Conservation (phyloP, 2,888 invertebrate genomes). For the Pollenia amentaria region DNA sequence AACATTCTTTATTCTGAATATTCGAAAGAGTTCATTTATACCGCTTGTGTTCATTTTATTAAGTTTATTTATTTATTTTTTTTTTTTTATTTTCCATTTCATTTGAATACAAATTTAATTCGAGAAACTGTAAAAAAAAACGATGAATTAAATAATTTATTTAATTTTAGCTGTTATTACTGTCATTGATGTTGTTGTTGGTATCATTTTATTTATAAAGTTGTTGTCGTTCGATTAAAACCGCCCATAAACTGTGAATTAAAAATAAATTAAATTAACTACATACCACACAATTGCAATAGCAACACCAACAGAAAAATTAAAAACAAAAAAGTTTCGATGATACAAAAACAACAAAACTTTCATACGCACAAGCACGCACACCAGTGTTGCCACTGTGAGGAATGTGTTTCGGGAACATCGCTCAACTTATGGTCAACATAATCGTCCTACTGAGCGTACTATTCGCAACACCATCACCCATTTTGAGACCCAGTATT, state of each 20-base stretch:
- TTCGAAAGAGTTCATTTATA: background rate
- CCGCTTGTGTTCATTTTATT: background rate
- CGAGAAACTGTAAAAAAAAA: conserved; percentile 16
- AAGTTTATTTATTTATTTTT: conserved; percentile 7
- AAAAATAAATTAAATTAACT: conserved; percentile 70
- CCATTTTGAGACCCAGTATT: no score
- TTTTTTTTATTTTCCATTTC: conserved; percentile 27
- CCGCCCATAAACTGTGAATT: conserved; percentile 72
- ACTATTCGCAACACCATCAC: no score
- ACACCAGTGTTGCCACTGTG: no score
- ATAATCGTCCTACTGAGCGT: no score
- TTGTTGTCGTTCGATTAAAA: conserved; percentile 62
- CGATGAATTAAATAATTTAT: conserved; percentile 50
- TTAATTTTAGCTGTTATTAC: conserved; percentile 36
- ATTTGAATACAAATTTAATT: conserved; percentile 38
- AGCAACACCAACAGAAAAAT: conserved; percentile 40
- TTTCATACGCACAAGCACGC: background rate
- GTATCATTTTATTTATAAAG: conserved; percentile 55
- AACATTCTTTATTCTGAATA: background rate
- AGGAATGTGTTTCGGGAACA: no score
- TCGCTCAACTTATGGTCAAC: no score
- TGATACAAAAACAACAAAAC: conserved; percentile 33
- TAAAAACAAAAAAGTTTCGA: conserved; percentile 29
- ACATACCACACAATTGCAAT: conserved; percentile 58
- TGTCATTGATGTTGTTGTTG: conserved; percentile 16